Evolutionary conservation across 2,797 vertebrate genomes (phyloP).

Genomic region (Sarcoramphus papa): DNA sequence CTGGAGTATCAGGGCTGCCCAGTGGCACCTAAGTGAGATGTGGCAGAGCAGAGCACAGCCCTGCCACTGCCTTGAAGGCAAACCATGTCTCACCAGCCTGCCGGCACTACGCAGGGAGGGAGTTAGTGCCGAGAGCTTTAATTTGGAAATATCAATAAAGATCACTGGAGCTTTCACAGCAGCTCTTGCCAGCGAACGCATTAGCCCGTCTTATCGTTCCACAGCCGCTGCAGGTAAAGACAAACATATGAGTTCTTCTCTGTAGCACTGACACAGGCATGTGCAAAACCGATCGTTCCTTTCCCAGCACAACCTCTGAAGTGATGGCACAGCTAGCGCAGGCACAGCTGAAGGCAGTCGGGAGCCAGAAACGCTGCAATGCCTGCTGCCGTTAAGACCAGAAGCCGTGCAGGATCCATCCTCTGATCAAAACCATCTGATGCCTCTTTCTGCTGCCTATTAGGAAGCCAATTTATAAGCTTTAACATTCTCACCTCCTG

Average conservation of each 20-base stretch:
- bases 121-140: not conserved
- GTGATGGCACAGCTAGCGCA: not conserved
- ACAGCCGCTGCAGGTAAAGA: not conserved
- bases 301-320: not conserved
- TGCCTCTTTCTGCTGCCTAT: not conserved
- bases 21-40: not conserved
- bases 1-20: not conserved
- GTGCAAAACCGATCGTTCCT: rapidly evolving
- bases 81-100: not conserved
- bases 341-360: not conserved
- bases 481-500: not conserved
- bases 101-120: not conserved
- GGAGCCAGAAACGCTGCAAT: not conserved
- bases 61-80: not conserved
- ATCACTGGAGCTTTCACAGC: not conserved
- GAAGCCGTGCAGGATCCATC: not conserved
- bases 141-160: not conserved
- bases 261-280: not conserved
- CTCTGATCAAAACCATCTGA: not conserved
- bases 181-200: rapidly evolving
- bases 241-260: not conserved
- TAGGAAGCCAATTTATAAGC: not conserved
- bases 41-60: not conserved
- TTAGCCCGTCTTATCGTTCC: not conserved
- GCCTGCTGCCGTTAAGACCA: not conserved